These are phyloP conservation scores for Danio kyathit DNA, from an alignment of 2,797 vertebrate genomes.

Conservation along the genomic window DNA sequence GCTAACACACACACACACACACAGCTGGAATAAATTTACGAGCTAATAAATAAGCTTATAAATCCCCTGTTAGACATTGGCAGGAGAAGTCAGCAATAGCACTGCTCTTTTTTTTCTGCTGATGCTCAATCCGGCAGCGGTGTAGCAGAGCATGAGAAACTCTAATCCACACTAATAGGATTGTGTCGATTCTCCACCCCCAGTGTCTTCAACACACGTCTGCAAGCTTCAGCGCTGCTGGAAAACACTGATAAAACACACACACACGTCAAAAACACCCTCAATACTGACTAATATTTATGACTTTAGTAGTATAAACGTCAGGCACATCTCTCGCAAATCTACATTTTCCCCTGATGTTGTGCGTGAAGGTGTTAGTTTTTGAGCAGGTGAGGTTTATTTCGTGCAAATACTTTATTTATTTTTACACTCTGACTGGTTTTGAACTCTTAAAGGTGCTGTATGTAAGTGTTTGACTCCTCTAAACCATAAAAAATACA, in stretches of 20 bases:
- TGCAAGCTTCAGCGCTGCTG: slow-evolving; percentile 74
- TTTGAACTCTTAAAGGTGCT: background rate
- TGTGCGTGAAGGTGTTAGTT: background rate
- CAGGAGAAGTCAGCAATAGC: slow-evolving; percentile 63
- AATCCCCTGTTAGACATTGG: slow-evolving; percentile 55
- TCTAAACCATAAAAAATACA: too few species aligned
- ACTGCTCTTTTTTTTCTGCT: slow-evolving; percentile 62
- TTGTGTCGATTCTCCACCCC: slow-evolving; percentile 80
- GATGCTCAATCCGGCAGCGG: slow-evolving; percentile 75
- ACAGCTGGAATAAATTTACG: background rate
- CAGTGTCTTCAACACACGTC: slow-evolving; percentile 77
- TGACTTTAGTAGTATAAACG: slow-evolving; percentile 66
- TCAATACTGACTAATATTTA: slow-evolving; percentile 75
- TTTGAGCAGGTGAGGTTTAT: background rate
- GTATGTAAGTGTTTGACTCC: too few species aligned
- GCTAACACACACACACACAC: background rate
- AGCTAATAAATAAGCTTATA: slow-evolving; percentile 53
- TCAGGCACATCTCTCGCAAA: slow-evolving; percentile 64
- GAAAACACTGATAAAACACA: slow-evolving; percentile 78
- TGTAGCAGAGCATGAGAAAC: slow-evolving; percentile 71
- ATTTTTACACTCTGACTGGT: background rate
- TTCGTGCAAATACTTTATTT: background rate
- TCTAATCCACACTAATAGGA: slow-evolving; percentile 86
- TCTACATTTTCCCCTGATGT: background rate
- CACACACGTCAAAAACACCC: slow-evolving; percentile 68